Evolutionary conservation across 2,888 invertebrate genomes (phyloP).

Genomic region (Cataglyphis rosenhaueri): DNA sequence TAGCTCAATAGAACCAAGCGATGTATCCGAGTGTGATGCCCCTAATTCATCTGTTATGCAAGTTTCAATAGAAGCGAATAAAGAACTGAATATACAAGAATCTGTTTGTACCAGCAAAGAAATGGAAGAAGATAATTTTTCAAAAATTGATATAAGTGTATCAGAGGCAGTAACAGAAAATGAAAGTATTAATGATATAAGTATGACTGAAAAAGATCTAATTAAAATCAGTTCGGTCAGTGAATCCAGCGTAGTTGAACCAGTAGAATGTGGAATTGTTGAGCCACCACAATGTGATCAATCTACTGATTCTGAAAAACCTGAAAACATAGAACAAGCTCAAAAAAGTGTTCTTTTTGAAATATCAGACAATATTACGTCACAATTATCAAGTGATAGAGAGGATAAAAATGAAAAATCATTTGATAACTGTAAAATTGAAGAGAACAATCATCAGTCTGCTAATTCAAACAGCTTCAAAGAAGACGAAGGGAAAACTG

Average conservation of each 20-base stretch:
- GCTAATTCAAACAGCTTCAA: constrained; percentile 15
- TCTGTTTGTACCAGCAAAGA: constrained; percentile 49
- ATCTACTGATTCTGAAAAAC: constrained; percentile 4
- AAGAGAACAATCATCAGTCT: constrained; percentile 50
- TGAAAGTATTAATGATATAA: constrained; percentile 32
- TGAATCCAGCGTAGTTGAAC: not conserved
- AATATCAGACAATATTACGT: not conserved
- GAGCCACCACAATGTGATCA: not conserved
- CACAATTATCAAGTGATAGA: constrained; percentile 9
- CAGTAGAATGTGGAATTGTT: not conserved
- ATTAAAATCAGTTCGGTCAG: constrained; percentile 22
- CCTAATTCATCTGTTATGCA: constrained; percentile 25
- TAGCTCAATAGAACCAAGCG: constrained; percentile 12
- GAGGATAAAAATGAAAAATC: constrained; percentile 6
- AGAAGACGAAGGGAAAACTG: constrained; percentile 23
- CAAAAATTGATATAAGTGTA: not conserved
- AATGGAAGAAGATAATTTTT: constrained; percentile 22
- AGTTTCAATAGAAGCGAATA: constrained; percentile 25
- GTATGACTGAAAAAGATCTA: not conserved
- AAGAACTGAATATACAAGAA: constrained; percentile 51
- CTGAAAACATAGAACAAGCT: not conserved
- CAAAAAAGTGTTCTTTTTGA: constrained; percentile 5
- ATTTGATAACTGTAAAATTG: constrained; percentile 43
- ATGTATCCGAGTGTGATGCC: not conserved
- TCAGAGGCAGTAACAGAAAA: not conserved